Evolutionary conservation across 64 coral and sea anemone genomes (phyloP), one percentile per base, ranked within the genome.

Genomic region (Exaiptasia diaphana): DNA sequence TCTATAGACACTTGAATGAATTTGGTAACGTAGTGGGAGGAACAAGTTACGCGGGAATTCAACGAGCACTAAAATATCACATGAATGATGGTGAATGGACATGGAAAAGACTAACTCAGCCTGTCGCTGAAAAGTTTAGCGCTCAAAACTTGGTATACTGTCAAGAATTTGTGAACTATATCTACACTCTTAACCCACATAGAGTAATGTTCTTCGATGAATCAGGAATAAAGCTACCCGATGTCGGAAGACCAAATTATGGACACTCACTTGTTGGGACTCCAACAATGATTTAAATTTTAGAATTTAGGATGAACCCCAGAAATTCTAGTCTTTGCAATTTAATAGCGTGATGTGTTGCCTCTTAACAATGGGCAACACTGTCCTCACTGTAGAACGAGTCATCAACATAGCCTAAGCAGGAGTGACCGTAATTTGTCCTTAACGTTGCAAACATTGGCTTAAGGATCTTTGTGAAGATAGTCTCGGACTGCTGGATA

Each of bases 111-210:
- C 23, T 82, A 1, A 68, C 43, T 12, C 59, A 34, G 14, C 78
- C 78, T 34, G 38, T 31, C 10, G 78, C 20, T 17, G 61, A 81
- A 26, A 81, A 39, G 23, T 81, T 68, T 64, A 81, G 23, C 8
- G 13, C 63, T 17, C 8, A 3, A 22, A 82, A 82, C 30, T 1
- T 82, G 21, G 23, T 54, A 22, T 82, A 82, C 44, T 82, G 62
- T 38, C 61, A 82, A 38, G 4, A 79, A 63, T 79, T 23, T 81
- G 23, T 82, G 8, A 68, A 82, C 52, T 82, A 70, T 35, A 56
- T 82, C 20, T 36, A 71, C 5, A 55, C 79, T 40, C 23, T 71
- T 20, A 21, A 82, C 54, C 49, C 79, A 2, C 3, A 27, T 1
- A 56, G 29, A 17, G 20, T 71, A 37, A 82, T 50, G 24, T 82